Base-by-base conservation (phyloP, 2,888 invertebrate genomes). In the Phortica magna region DNA sequence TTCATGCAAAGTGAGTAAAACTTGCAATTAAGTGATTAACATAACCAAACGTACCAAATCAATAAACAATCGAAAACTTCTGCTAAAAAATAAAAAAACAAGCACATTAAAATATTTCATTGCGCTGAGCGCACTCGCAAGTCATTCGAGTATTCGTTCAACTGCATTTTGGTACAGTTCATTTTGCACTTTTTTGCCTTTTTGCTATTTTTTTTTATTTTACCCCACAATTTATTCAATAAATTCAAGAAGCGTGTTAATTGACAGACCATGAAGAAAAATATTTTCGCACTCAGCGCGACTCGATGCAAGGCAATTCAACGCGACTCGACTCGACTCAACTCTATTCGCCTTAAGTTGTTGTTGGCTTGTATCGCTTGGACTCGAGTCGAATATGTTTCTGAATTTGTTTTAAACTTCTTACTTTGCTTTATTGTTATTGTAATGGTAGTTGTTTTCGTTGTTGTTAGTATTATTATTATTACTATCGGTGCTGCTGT, bases 201-300 rank as follows among this genome's bases (percentile, higher is more conserved):
- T 73, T 43, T 57, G 48, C 73, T 73, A 61, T 76, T 84, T 84
- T 82, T 81, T 79, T 83, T 85, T 80, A 87, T 84, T 84, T 65
- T 31, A 22, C 48, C 68, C 73, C 31, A 81, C 88, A 85, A 86
- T 84, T 88, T 84, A 88, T 87, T 87, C 84, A 87, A 84, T 83
- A 84, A 88, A 88, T 84, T 88, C 88, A 87, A 84, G 83, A 84
- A 84, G 86, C 87, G 87, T 88, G 87, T 83, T 88, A 87, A 88
- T 88, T 88, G 86, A 82, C 87, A 87, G 87, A 87, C 87, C 87
- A 86, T 87, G 88, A 88, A 88, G 83, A 55, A 76, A 61, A 76
- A 72, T 76, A 55, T 71, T 71, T 71, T 42, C 41, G 53, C 70
- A 71, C 70, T 55, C 70, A 55, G 53, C 53, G 53, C 70, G 7